A percentile compares a stretch with the other conserved stretches of the same genome.
These are phyloP conservation scores for Notodonta dromedarius DNA, from an alignment of 2,888 invertebrate species.

Conservation along the genomic window DNA sequence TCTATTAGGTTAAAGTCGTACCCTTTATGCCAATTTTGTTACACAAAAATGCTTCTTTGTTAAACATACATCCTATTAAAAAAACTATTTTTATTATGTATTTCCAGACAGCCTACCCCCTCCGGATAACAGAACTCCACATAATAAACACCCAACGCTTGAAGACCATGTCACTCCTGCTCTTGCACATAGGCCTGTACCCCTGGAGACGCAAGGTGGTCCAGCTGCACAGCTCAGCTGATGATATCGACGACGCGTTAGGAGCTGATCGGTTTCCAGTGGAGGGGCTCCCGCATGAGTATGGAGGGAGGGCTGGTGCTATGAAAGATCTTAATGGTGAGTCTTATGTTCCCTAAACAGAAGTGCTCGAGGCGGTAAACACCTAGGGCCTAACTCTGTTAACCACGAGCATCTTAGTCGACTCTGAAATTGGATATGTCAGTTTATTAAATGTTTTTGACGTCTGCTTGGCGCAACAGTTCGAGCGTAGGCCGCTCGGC, in stretches of 20 bases:
- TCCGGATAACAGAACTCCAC: constrained; percentile 92
- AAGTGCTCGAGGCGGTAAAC: too few relatives aligned
- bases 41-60: too few relatives aligned
- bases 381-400: too few relatives aligned
- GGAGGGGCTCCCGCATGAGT: constrained; percentile 91
- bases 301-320: constrained; percentile 91
- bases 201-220: constrained; percentile 75
- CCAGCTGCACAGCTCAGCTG: constrained; percentile 61
- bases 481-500: too few relatives aligned
- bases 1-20: too few relatives aligned
- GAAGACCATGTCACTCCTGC: constrained; percentile 88
- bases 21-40: too few relatives aligned
- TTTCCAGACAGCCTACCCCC: constrained; percentile 91
- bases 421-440: too few relatives aligned
- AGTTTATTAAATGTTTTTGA: too few relatives aligned
- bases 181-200: constrained; percentile 72
- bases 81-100: not conserved
- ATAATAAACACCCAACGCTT: constrained; percentile 89
- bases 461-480: too few relatives aligned
- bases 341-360: constrained; percentile 6
- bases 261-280: constrained; percentile 87
- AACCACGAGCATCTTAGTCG: too few relatives aligned
- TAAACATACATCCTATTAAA: too few relatives aligned
- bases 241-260: constrained; percentile 64
- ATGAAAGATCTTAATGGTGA: constrained; percentile 89